Percentiles rank a stretch among this genome's conserved stretches.
These are phyloP conservation scores for Bufotes viridis DNA, from an alignment of 2,797 vertebrate species.

Conservation along the genomic window DNA sequence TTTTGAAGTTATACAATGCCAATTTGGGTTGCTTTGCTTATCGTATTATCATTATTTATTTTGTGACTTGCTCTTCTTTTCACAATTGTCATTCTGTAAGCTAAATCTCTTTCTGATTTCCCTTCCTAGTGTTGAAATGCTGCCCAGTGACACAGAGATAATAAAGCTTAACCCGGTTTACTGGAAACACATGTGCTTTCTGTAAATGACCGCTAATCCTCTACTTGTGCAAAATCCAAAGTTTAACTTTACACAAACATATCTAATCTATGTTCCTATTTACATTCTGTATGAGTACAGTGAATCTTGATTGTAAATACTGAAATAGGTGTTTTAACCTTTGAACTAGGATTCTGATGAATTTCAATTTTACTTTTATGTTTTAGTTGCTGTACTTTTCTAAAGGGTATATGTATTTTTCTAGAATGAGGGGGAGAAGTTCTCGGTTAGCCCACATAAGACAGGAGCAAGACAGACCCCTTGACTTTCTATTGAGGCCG, in stretches of 20 bases:
- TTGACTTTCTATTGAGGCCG: too few species aligned
- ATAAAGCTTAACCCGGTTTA: slow-evolving; percentile 24
- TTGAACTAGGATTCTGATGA: background rate
- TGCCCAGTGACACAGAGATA: slow-evolving; percentile 10
- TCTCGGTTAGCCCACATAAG: too few species aligned
- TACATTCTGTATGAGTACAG: slow-evolving; percentile 6
- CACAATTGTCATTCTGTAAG: background rate
- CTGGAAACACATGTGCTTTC: slow-evolving; percentile 43
- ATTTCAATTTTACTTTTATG: background rate
- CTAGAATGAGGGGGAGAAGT: too few species aligned
- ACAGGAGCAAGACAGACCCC: too few species aligned
- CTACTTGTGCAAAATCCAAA: slow-evolving; percentile 32
- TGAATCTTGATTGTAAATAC: background rate
- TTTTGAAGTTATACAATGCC: background rate
- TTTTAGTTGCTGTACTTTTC: too few species aligned
- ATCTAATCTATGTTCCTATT: slow-evolving; percentile 6
- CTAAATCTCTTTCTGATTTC: background rate
- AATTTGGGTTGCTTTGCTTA: background rate
- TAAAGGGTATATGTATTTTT: too few species aligned
- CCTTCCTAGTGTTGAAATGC: slow-evolving; percentile 36
- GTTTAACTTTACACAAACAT: slow-evolving; percentile 41
- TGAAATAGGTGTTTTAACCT: background rate
- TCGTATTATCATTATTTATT: background rate
- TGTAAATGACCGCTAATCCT: slow-evolving; percentile 48
- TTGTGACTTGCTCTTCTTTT: background rate